Base-by-base conservation (phyloP, 2,113 vertebrate genomes). In the Calypte anna region DNA sequence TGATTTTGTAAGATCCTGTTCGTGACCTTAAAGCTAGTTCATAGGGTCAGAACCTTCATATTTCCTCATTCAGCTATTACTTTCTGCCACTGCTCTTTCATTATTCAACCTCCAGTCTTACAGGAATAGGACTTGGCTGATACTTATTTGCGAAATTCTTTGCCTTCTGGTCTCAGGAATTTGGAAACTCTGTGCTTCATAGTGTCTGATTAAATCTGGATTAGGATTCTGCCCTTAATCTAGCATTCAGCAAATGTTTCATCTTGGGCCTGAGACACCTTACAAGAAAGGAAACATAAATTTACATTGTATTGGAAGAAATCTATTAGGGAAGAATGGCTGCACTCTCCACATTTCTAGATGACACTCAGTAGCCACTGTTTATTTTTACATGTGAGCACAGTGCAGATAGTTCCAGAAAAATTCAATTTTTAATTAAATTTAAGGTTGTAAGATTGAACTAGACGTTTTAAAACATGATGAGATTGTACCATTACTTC, bases 21-120 rank as follows among this genome's bases (percentile, higher is more conserved):
- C 79, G 36, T 90, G 94, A 95, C 93, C 95, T 96, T 95, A 95
- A 95, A 93, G 79, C 40, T 61, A 77, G 93, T 95, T 96, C 95
- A 95, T 18, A 90, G 72, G 91, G 93, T 94, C 82, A 95, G 85
- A 95, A 72, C 63, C 38, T 90, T 94, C 82, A 88, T 96, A 95
- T 96, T 91, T 70, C 55, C 94, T 90, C 70, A 79, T 90, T 94
- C 79, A 87, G 79, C 44, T 96, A 74, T 91, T 88, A 74, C 81
- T 94, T 95, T 96, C 85, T 96, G 75, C 90, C 79, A 75, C 79
- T 78, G 79, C 87, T 95, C 62, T 91, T 90, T 91, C 85, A 90
- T 94, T 96, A 94, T 83, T 93, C 84, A 93, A 43, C 81, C 77
- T 94, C 76, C 85, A 94, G 59, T 83, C 53, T 95, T 96, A 95